Percentiles rank a stretch among this genome's conserved stretches.
phyloP scores from a whole-genome alignment of 2,888 invertebrate genomes.

The Pachliopta kotzebuea region DNA sequence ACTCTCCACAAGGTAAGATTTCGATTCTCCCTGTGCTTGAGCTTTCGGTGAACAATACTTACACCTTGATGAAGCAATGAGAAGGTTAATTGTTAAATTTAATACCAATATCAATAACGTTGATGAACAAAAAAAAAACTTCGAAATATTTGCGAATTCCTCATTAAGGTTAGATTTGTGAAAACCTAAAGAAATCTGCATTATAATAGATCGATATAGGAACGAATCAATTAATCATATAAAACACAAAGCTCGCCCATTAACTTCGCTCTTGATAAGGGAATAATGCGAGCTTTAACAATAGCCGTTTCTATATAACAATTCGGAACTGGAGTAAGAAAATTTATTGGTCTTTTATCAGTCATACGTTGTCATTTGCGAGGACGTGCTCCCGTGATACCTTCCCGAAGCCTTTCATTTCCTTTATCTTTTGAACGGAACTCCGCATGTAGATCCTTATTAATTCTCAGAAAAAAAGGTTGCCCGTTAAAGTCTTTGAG shows the following conservation, averaged over 20 bases:
- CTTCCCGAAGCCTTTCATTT: conserved; percentile 30
- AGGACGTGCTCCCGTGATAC: conserved; percentile 32
- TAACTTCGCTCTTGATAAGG: conserved; percentile 78
- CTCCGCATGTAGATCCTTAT: conserved; percentile 9
- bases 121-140: too few species aligned
- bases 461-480: conserved; percentile 23
- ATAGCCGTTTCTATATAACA: conserved; percentile 64
- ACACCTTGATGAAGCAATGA: too few species aligned
- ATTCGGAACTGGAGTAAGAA: conserved; percentile 48
- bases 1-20: too few species aligned
- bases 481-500: conserved; percentile 14
- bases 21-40: too few species aligned
- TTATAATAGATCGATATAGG: conserved; percentile 69
- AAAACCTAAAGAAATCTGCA: conserved; percentile 55
- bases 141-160: too few species aligned
- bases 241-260: conserved; percentile 75
- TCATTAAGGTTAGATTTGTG: too few species aligned
- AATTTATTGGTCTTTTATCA: conserved; percentile 27
- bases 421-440: conserved; percentile 25
- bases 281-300: conserved; percentile 71
- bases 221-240: conserved; percentile 77
- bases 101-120: too few species aligned
- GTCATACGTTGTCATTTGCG: conserved; percentile 54
- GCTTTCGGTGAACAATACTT: too few species aligned
- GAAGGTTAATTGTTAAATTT: too few species aligned